phyloP scores from a whole-genome alignment of 2,888 invertebrate genomes.

The Petrolisthes manimaculis region DNA sequence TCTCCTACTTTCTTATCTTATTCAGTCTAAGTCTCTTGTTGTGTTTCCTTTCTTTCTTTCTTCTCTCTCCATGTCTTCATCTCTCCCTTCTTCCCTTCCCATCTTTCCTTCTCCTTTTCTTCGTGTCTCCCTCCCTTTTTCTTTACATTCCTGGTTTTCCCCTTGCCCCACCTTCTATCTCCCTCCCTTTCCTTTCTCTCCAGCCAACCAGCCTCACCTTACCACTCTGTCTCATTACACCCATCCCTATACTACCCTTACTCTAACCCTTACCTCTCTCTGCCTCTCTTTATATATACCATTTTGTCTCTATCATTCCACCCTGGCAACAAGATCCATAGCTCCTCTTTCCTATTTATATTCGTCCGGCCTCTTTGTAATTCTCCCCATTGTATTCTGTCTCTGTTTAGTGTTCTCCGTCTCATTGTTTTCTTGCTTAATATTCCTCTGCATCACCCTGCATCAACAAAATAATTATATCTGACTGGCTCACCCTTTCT shows the following conservation, averaged over 20 bases:
- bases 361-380: neutral
- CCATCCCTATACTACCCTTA: neutral
- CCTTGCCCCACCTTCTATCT: neutral
- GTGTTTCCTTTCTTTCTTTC: neutral
- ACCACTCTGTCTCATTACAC: neutral
- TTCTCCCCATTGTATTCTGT: too few relatives aligned
- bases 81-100: too few relatives aligned
- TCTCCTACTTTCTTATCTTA: constrained; percentile 7
- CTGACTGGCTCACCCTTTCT: too few relatives aligned
- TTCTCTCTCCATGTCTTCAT: neutral
- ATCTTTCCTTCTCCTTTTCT: neutral
- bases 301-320: neutral
- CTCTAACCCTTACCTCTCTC: neutral
- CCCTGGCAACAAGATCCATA: too few relatives aligned
- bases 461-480: too few relatives aligned
- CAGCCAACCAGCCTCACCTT: neutral
- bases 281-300: neutral
- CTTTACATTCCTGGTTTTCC: neutral
- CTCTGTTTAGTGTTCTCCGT: too few relatives aligned
- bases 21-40: neutral
- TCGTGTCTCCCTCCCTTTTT: neutral
- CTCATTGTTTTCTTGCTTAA: too few relatives aligned
- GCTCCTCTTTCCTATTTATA: neutral
- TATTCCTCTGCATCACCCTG: too few relatives aligned
- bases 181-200: neutral